These are phyloP conservation scores for Cheilosia vulpina DNA, from an alignment of 2,888 invertebrate species.

Conservation along the genomic window DNA sequence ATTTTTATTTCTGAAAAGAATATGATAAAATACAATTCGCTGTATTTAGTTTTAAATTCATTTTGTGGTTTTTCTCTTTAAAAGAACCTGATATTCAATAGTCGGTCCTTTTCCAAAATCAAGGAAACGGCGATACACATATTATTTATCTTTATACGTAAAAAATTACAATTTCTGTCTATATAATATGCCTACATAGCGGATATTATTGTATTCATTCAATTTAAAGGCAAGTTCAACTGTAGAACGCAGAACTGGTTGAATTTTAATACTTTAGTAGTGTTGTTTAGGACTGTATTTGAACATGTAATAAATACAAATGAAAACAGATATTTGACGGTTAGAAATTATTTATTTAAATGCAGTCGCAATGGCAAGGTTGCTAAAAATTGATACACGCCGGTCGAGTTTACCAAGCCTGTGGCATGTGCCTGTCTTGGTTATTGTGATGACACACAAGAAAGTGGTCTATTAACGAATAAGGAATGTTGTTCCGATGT, in stretches of 20 bases:
- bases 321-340: neutral
- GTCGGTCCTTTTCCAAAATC: neutral
- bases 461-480: conserved; percentile 1
- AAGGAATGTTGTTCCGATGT: conserved; percentile 45
- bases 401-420: neutral
- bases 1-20: conserved; percentile 56
- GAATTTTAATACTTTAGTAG: conserved; percentile 8
- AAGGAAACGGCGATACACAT: conserved; percentile 25
- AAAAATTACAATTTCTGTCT: conserved; percentile 5
- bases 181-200: conserved; percentile 9
- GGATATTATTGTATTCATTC: neutral
- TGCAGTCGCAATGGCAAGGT: conserved; percentile 35
- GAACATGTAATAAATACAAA: neutral
- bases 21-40: conserved; percentile 47
- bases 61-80: conserved; percentile 11
- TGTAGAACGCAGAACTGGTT: conserved; percentile 8
- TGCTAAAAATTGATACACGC: neutral
- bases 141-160: neutral
- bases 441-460: neutral
- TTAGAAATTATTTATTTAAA: conserved; percentile 5
- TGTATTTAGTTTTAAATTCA: conserved; percentile 28
- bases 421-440: neutral
- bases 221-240: no score
- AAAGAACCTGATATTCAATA: conserved; percentile 40
- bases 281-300: neutral